Conservation (phyloP, 1,140 invertebrate species). For the Bombus terrestris region DNA sequence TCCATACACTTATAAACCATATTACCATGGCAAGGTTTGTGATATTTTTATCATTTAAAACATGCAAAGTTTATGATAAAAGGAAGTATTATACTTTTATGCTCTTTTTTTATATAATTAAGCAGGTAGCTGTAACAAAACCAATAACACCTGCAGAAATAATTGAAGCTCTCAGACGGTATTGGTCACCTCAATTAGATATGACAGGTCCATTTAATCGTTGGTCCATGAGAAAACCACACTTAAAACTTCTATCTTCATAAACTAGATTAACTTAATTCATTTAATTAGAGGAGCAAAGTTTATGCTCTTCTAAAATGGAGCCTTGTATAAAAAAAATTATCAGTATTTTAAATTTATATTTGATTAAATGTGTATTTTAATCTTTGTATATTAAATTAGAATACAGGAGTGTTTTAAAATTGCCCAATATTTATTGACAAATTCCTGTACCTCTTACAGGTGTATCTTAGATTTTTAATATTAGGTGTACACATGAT, state of each 20-base stretch:
- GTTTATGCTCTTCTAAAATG: too few relatives aligned
- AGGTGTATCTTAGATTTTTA: conserved; percentile 36
- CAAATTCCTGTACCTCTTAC: conserved; percentile 55
- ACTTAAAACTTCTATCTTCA: conserved; percentile 76
- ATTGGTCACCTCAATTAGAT: conserved; percentile 81
- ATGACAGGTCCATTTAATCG: conserved; percentile 79
- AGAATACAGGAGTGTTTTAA: conserved; percentile 27
- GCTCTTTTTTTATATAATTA: conserved; percentile 42
- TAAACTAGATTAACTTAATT: conserved; percentile 60
- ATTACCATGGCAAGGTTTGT: conserved; percentile 77
- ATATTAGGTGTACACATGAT: conserved; percentile 33
- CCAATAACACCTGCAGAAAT: conserved; percentile 84
- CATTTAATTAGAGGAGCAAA: conserved; percentile 9
- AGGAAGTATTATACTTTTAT: conserved; percentile 12
- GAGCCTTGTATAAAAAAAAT: not conserved
- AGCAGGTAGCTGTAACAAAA: conserved; percentile 73
- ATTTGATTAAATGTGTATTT: not conserved
- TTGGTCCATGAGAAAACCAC: conserved; percentile 74
- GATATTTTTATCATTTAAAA: conserved; percentile 20
- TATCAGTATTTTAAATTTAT: conserved; percentile 16
- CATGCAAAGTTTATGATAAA: not conserved
- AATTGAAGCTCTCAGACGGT: conserved; percentile 84
- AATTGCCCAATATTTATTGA: conserved; percentile 69
- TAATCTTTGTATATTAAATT: not conserved
- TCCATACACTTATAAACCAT: conserved; percentile 79